Evolutionary conservation across 2,888 invertebrate genomes (phyloP).

Genomic region (Caradrina clavipalpis): DNA sequence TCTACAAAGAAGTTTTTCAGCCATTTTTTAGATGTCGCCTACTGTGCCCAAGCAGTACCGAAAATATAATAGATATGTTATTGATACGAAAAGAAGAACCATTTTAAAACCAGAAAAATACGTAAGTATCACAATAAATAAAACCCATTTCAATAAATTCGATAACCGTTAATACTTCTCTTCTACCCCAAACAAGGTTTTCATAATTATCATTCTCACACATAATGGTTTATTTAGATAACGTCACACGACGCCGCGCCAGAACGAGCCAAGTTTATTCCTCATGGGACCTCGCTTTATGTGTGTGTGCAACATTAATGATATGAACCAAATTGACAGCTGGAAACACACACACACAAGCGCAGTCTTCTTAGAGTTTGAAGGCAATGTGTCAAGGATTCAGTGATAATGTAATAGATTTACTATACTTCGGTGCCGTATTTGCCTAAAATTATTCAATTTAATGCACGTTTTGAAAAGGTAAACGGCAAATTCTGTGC

Average conservation of each 20-base stretch:
- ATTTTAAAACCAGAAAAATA: no score
- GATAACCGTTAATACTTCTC: background rate
- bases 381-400: background rate
- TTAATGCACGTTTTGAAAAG: no score
- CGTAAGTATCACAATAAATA: no score
- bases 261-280: slow-evolving; percentile 48
- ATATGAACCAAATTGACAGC: slow-evolving; percentile 59
- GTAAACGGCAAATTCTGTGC: background rate
- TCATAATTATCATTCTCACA: slow-evolving; percentile 44
- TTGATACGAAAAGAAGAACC: no score
- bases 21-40: no score
- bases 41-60: no score
- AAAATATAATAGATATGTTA: no score
- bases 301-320: slow-evolving; percentile 51
- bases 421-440: background rate
- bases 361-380: slow-evolving; percentile 3
- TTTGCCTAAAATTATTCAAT: no score
- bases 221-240: slow-evolving; percentile 57
- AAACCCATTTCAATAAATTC: background rate
- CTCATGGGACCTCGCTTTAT: slow-evolving; percentile 35
- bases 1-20: no score
- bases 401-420: slow-evolving; percentile 1
- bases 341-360: slow-evolving; percentile 30
- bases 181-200: slow-evolving; percentile 31
- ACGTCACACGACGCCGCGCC: slow-evolving; percentile 3